Evolutionary conservation across 2,113 vertebrate genomes (phyloP).

Genomic region (Pagrus major): DNA sequence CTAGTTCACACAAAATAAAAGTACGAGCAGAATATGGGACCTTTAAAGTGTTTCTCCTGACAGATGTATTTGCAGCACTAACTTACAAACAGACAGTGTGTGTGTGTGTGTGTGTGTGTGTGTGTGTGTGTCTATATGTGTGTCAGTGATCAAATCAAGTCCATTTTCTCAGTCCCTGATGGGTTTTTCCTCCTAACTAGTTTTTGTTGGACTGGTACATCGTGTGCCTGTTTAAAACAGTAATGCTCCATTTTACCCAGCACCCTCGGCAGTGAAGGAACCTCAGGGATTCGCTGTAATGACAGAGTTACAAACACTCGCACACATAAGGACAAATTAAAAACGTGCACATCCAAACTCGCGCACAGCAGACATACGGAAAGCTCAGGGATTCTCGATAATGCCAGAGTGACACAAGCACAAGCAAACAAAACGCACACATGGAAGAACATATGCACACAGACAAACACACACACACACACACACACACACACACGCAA

Average conservation of each 20-base stretch:
- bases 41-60: slow-evolving; percentile 24
- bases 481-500: slow-evolving; percentile 21
- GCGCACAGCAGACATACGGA: slow-evolving; percentile 13
- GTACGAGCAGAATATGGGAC: too few species aligned
- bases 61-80: slow-evolving; percentile 17
- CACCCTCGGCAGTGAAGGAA: slow-evolving; percentile 26
- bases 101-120: not conserved
- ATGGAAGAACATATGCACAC: slow-evolving; percentile 35
- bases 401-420: slow-evolving; percentile 41
- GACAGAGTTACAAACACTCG: slow-evolving; percentile 49
- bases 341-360: slow-evolving; percentile 15
- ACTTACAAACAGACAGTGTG: slow-evolving; percentile 6
- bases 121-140: slow-evolving; percentile 29
- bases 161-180: slow-evolving; percentile 47
- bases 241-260: slow-evolving; percentile 42
- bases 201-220: slow-evolving; percentile 42
- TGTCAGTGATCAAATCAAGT: slow-evolving; percentile 53
- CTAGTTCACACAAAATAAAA: too few species aligned
- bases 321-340: slow-evolving; percentile 36
- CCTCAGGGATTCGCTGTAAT: slow-evolving; percentile 43
- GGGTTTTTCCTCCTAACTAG: slow-evolving; percentile 50
- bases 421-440: slow-evolving; percentile 56
- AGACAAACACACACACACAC: slow-evolving; percentile 23
- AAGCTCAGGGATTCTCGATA: slow-evolving; percentile 46
- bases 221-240: slow-evolving; percentile 55